phyloP scores from a whole-genome alignment of 2,797 vertebrate species.

The Pogoniulus pusillus region DNA sequence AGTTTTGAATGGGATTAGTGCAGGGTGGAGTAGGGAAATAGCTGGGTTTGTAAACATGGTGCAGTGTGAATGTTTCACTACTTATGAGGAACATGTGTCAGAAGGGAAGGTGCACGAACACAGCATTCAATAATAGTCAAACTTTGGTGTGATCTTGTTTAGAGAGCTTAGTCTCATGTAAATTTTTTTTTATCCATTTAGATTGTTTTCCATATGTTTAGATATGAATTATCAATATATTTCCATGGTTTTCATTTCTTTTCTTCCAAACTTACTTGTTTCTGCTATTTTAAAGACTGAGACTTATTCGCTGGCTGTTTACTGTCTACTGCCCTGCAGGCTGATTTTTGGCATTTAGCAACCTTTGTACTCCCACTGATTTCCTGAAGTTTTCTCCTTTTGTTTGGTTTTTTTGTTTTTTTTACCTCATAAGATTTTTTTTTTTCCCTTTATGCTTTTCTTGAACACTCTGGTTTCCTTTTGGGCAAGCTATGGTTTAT shows the following conservation, averaged over 20 bases:
- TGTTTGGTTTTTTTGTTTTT: neutral
- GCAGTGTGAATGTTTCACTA: neutral
- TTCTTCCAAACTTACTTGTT: neutral
- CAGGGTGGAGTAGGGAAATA: neutral
- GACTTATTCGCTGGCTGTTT: neutral
- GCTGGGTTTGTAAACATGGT: neutral
- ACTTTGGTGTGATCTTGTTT: neutral
- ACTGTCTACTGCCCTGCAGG: neutral
- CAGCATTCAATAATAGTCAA: neutral
- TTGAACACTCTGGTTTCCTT: neutral
- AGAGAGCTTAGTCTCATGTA: neutral
- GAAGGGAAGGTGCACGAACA: neutral
- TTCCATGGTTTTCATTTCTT: neutral
- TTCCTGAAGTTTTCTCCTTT: neutral
- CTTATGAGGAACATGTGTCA: rapidly evolving
- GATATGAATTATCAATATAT: neutral
- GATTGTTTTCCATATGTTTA: neutral
- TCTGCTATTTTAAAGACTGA: neutral
- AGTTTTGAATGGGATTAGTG: neutral
- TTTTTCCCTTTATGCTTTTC: neutral
- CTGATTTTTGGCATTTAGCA: neutral
- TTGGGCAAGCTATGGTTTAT: neutral
- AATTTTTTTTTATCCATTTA: neutral
- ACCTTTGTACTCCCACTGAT: neutral
- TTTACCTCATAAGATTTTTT: neutral